phyloP scores from a whole-genome alignment of 37 sponge, comb jelly and placozoan genomes.

The Cliona cf. orientalis region DNA sequence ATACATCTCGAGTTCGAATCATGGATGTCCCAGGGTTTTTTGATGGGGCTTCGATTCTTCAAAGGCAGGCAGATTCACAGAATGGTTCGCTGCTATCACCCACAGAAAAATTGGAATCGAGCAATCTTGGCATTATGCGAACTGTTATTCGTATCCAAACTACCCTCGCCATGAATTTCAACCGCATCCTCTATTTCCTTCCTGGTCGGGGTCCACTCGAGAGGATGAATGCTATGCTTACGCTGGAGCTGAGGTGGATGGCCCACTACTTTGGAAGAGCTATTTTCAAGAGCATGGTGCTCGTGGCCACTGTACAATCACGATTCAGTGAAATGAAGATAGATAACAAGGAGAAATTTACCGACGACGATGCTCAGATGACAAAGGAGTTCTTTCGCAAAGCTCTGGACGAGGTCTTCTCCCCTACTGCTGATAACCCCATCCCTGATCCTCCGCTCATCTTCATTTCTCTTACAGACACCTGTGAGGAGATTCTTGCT shows the following conservation, averaged over 20 bases:
- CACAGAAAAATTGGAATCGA: no score
- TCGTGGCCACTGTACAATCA: slow-evolving; percentile 12
- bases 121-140: slow-evolving; percentile 17
- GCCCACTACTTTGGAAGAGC: slow-evolving; percentile 5
- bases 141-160: slow-evolving; percentile 14
- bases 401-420: neutral
- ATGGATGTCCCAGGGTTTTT: slow-evolving; percentile 21
- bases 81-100: no score
- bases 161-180: neutral
- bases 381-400: neutral
- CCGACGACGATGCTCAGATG: neutral
- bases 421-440: neutral
- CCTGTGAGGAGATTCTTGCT: neutral
- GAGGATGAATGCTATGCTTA: neutral
- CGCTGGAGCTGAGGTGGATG: slow-evolving; percentile 18
- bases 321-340: neutral
- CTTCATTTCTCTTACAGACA: neutral
- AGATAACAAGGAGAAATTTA: neutral
- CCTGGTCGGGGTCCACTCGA: slow-evolving; percentile 9
- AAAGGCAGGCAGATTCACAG: neutral
- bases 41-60: neutral
- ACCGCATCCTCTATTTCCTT: slow-evolving; percentile 39
- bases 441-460: neutral
- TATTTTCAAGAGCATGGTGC: slow-evolving; percentile 29
- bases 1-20: neutral